These are phyloP conservation scores for Sphaeramia orbicularis DNA, from an alignment of 2,797 vertebrate genomes.

Conservation along the genomic window DNA sequence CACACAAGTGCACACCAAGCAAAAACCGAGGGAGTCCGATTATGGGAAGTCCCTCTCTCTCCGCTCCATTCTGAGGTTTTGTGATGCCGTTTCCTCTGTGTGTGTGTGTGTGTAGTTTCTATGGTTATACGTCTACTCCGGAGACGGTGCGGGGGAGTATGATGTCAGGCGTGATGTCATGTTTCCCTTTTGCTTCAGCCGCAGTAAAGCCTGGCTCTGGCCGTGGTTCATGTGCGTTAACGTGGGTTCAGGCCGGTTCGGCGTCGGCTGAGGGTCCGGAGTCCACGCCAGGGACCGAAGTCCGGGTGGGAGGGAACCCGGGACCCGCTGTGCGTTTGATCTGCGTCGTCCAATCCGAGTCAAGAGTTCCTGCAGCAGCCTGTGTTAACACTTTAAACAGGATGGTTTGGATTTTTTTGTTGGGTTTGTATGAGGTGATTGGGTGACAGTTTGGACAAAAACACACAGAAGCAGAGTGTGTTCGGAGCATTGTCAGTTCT, in stretches of 20 bases:
- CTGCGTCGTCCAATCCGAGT: conserved; percentile 45
- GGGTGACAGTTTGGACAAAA: too few relatives aligned
- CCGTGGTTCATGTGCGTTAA: conserved; percentile 33
- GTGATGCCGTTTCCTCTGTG: conserved; percentile 67
- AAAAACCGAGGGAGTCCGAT: conserved; percentile 46
- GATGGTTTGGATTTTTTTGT: not conserved
- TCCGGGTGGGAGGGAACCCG: conserved; percentile 9
- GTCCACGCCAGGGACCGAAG: conserved; percentile 43
- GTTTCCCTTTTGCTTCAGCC: conserved; percentile 63
- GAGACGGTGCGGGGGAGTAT: conserved; percentile 56
- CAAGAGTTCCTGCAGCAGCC: not conserved
- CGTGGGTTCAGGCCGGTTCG: conserved; percentile 19
- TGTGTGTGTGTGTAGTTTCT: conserved; percentile 41
- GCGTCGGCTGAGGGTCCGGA: conserved; percentile 13
- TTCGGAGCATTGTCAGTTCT: too few relatives aligned
- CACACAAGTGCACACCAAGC: conserved; percentile 12
- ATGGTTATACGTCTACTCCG: conserved; percentile 42
- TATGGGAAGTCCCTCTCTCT: conserved; percentile 74
- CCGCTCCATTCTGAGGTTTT: conserved; percentile 60
- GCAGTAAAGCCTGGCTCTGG: conserved; percentile 56
- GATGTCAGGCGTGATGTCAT: conserved; percentile 74
- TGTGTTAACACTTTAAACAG: not conserved
- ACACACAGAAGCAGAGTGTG: too few relatives aligned
- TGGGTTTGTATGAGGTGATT: too few relatives aligned
- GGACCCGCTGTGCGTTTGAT: not conserved